A percentile compares a stretch with the other conserved stretches of the same genome.
phyloP scores from a whole-genome alignment of 2,888 invertebrate species.

The Meiosimyza platycephala region DNA sequence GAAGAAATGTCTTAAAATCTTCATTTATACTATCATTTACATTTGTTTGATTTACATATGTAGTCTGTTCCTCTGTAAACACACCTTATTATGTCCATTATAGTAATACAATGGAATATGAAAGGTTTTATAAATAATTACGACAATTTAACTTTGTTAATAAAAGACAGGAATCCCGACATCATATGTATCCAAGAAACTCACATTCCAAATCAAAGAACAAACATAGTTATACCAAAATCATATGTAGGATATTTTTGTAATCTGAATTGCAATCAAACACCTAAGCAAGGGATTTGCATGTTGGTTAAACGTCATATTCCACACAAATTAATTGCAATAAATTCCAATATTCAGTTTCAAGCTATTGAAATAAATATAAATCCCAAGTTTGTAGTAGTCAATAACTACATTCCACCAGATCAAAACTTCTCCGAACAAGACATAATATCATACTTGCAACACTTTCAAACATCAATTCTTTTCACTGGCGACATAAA shows the following conservation, averaged over 20 bases:
- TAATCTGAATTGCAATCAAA: too few relatives aligned
- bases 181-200: constrained; percentile 30
- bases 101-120: constrained; percentile 27
- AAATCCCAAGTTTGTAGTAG: background rate
- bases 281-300: constrained; percentile 2
- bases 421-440: too few relatives aligned
- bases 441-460: too few relatives aligned
- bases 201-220: constrained; percentile 5
- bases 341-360: too few relatives aligned
- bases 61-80: background rate
- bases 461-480: too few relatives aligned
- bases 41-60: background rate
- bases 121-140: constrained; percentile 31
- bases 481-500: too few relatives aligned
- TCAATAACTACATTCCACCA: background rate
- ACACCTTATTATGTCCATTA: constrained; percentile 10
- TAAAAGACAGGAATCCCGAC: constrained; percentile 14
- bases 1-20: too few relatives aligned
- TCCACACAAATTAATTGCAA: background rate
- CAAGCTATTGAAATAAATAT: constrained; percentile 3
- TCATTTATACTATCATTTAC: too few relatives aligned
- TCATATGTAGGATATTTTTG: too few relatives aligned
- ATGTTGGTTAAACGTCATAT: background rate
- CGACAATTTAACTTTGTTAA: constrained; percentile 10
- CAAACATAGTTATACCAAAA: too few relatives aligned